Evolutionary conservation across 2,113 vertebrate species (phyloP).

Genomic region (Acrocephalus arundinaceus): DNA sequence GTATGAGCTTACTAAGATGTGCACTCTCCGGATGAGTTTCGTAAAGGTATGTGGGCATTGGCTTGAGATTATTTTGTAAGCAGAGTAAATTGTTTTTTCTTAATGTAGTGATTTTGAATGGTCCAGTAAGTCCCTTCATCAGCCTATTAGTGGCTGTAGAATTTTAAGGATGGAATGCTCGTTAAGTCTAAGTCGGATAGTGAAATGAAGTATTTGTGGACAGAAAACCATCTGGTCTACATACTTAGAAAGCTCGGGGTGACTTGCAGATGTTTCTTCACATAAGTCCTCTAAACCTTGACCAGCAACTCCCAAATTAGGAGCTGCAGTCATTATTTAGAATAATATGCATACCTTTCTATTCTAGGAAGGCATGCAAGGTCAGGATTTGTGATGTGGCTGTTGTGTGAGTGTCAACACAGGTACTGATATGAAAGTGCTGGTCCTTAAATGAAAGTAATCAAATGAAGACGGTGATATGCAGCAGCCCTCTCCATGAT

Average conservation of each 20-base stretch:
- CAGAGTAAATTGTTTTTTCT: neutral
- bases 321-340: neutral
- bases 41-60: slow-evolving; percentile 84
- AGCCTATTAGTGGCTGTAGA: neutral
- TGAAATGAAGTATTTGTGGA: neutral
- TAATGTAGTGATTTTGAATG: neutral
- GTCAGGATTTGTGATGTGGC: neutral
- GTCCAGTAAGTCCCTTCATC: neutral
- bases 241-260: neutral
- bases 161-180: neutral
- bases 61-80: neutral
- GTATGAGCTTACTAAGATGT: slow-evolving; percentile 99
- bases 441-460: neutral
- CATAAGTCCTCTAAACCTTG: neutral
- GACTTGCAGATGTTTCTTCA: neutral
- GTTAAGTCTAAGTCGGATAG: neutral
- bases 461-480: neutral
- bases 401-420: neutral
- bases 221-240: neutral
- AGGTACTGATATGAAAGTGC: neutral
- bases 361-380: neutral
- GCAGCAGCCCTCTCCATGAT: neutral
- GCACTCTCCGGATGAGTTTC: slow-evolving; percentile 98
- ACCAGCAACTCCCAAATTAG: neutral
- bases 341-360: neutral